These are phyloP conservation scores for Melitaea athalia DNA, from an alignment of 2,888 invertebrate species.

Conservation along the genomic window DNA sequence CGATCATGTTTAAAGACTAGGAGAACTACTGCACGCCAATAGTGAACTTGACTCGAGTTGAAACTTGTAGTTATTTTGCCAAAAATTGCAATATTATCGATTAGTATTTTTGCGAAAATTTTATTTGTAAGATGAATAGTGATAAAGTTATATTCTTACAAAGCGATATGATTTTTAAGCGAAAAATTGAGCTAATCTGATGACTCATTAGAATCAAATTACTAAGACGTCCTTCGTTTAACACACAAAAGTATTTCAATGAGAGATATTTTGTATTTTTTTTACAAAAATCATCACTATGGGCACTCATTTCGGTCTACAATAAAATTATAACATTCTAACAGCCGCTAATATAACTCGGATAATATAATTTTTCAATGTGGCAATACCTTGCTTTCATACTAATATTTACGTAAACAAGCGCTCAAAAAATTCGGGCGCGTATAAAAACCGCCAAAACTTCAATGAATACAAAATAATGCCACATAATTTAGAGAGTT, in stretches of 20 bases:
- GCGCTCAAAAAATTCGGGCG: constrained; percentile 36
- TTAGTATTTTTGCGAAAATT: too few species aligned
- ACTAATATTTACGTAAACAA: constrained; percentile 17
- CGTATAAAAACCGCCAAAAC: constrained; percentile 24
- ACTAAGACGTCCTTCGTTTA: too few species aligned
- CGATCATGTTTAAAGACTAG: not conserved
- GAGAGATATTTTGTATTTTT: not conserved
- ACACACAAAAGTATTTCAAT: too few species aligned
- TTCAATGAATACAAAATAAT: constrained; percentile 36
- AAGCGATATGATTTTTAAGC: too few species aligned
- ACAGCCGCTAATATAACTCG: constrained; percentile 24
- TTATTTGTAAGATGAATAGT: too few species aligned
- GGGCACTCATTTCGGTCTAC: not conserved
- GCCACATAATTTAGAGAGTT: constrained; percentile 37
- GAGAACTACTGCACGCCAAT: too few species aligned
- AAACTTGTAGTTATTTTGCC: too few species aligned
- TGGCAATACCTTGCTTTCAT: constrained; percentile 36
- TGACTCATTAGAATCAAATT: too few species aligned
- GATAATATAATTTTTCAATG: constrained; percentile 24
- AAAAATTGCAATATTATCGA: too few species aligned
- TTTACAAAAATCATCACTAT: not conserved
- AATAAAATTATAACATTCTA: constrained; percentile 12
- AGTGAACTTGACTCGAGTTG: too few species aligned
- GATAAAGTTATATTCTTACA: too few species aligned
- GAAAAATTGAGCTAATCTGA: too few species aligned